Evolutionary conservation across 1,140 invertebrate species (phyloP), one percentile per base, ranked within the genome.

Genomic region (Hyles euphorbiae): DNA sequence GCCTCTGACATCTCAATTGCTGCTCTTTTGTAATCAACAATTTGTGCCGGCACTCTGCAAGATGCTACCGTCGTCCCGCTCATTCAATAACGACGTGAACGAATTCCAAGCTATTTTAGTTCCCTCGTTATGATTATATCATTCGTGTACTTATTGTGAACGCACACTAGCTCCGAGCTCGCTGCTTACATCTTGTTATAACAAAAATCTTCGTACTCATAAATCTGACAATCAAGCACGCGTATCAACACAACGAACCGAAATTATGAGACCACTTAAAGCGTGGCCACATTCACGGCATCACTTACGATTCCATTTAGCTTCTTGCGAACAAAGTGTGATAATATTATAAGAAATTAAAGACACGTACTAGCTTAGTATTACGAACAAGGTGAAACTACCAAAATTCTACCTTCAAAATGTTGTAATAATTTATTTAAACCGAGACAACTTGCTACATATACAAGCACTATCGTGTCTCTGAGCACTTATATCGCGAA

Each of bases 11-110:
- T 80, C 79, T 85, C 82, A 85, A 88, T 85, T 83, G 83, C 72
- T 79, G 76, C 81, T 88, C 83, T 87, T 86, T 86, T 87, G 81
- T 86, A 86, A 85, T 86, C 79, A 83, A 72, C 83, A 82, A 86
- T 83, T 81, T 88, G 83, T 83, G 76, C 72, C 71, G 70, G 58
- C 74, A 81, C 68, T 77, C 72, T 62, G 67, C 74, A 74, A 76
- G 76, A 74, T 72, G 72, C 80, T 79, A 73, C 78, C 75, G 76
- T 76, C 71, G 56, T 47, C 70, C 58, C 63, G 75, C 72, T 73
- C 75, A 80, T 82, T 76, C 82, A 82, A 76, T 79, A 79, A 78
- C 73, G 73, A 74, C 76, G 72, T 76, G 74, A 83, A 76, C 72
- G 68, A 72, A 80, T 81, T 78, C 75, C 78, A 72, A 59, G 69